Base-by-base conservation (phyloP, 1,140 invertebrate genomes). In the Papilio polyxenes region DNA sequence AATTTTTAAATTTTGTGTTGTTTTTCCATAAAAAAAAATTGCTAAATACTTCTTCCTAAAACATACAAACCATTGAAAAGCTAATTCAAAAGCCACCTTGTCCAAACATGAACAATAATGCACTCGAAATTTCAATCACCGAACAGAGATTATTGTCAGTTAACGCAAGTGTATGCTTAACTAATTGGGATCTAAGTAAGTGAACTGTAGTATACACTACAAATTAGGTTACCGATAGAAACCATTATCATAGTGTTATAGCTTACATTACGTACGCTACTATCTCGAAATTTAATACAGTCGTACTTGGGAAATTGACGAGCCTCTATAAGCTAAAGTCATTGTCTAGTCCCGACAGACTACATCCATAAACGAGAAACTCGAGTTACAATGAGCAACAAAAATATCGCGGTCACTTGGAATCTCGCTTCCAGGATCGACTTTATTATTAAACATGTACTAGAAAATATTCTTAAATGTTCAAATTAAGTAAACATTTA, bases 91-190 rank as follows among this genome's bases (percentile, higher is more conserved):
- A 80, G 77, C 40, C 59, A 65, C 40, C 17, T 62, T 59, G 13
- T 78, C 31, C 17, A 53, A 20, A 65, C 59, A 80, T 40, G 40
- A 20, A 8, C 56, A n/a, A 59, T 80, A 80, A 80, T 80, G 78
- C n/a, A 80, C 78, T 80, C 78, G 20, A 80, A 59, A 59, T 69
- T 80, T 80, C 78, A 80, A 80, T 80, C 78, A 80, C 59, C 20
- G 59, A 62, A 44, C 40, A 51, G 78, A 69, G 78, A 80, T 80
- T 80, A 80, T 65, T 69, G 78, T 44, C 78, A 80, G 78, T 80
- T 80, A 80, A 10, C 59, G 62, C 59, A 49, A 23, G 37, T 80
- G 78, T 80, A 53, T 80, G 78, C 48, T 80, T 69, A 80, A 62
- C 59, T 80, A 80, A 80, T 80, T 80, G 78, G 17, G 37, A 59